These are phyloP conservation scores for Pseudochirops cupreus DNA, from an alignment of 2,797 vertebrate genomes.

Conservation along the genomic window DNA sequence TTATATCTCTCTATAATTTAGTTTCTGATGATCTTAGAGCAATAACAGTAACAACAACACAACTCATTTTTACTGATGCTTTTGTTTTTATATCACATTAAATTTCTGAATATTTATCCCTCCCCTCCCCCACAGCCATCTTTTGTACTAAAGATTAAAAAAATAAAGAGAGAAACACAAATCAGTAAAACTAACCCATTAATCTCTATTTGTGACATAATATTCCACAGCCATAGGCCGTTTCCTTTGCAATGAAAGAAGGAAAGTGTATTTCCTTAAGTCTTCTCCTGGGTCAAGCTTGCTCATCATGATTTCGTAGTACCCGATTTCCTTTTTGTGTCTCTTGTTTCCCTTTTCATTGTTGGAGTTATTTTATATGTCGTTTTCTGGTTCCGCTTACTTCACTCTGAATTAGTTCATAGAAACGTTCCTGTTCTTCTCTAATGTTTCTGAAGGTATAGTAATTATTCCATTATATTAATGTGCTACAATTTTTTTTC, in stretches of 20 bases:
- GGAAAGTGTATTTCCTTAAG: not conserved
- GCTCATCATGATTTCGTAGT: not conserved
- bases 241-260: not conserved
- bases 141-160: not conserved
- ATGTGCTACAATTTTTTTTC: not conserved
- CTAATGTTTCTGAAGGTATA: not conserved
- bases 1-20: not conserved
- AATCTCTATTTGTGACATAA: not conserved
- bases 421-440: not conserved
- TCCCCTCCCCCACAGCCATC: not conserved
- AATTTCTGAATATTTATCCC: not conserved
- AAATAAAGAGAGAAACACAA: not conserved
- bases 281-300: not conserved
- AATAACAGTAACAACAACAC: not conserved
- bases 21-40: not conserved
- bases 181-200: not conserved
- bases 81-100: not conserved
- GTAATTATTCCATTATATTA: not conserved
- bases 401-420: not conserved
- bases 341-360: not conserved
- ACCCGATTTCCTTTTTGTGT: no score
- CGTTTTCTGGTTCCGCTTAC: not conserved
- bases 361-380: not conserved
- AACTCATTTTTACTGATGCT: not conserved
- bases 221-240: not conserved